A percentile compares a stretch with the other conserved stretches of the same genome.
phyloP scores from a whole-genome alignment of 2,888 invertebrate genomes.

The Xestia c-nigrum region DNA sequence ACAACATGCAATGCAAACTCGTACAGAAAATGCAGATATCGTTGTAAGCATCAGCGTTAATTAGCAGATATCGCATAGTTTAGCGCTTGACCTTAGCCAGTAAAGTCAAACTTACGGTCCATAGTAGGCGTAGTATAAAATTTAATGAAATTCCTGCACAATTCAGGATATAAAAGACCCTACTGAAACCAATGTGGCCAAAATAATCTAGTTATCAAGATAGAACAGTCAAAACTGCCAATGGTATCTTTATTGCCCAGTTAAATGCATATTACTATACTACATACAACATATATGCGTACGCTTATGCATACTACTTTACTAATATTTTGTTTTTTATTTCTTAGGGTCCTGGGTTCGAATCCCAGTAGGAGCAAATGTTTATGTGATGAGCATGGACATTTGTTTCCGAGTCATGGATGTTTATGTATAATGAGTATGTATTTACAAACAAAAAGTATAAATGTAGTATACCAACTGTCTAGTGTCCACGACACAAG shows the following conservation, averaged over 20 bases:
- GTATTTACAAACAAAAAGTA: no score
- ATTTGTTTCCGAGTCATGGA: no score
- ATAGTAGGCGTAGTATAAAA: not conserved
- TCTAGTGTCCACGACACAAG: no score
- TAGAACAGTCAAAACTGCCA: not conserved
- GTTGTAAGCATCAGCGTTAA: not conserved
- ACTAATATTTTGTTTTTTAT: no score
- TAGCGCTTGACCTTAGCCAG: not conserved
- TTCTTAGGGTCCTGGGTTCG: no score
- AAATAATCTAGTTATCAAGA: not conserved
- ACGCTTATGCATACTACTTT: no score
- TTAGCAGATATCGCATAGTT: not conserved
- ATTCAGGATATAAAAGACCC: not conserved
- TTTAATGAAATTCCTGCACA: not conserved
- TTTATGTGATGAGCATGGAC: no score
- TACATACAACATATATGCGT: no score
- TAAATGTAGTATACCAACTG: no score
- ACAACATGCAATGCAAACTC: not conserved
- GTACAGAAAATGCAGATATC: not conserved
- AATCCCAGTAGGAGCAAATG: no score
- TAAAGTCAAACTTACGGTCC: not conserved
- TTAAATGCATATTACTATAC: not conserved
- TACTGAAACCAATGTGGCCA: not conserved
- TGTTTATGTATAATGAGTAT: no score
- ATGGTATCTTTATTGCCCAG: not conserved